phyloP scores from a whole-genome alignment of 2,113 vertebrate genomes.

The Tylochromis polylepis region DNA sequence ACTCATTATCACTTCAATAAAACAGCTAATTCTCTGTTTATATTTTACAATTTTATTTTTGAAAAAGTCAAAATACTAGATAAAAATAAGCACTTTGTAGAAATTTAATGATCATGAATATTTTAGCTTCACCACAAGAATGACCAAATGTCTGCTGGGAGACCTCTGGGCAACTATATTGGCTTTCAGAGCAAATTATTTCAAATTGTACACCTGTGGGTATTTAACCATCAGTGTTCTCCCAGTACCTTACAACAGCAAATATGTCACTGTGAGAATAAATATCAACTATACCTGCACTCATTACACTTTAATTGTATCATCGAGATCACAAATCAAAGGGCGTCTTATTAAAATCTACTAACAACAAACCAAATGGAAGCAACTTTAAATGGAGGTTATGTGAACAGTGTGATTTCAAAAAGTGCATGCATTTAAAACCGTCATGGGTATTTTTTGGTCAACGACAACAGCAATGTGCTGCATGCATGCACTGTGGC shows the following conservation, averaged over 20 bases:
- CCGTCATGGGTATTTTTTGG: constrained; percentile 21
- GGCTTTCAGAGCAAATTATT: constrained; percentile 52
- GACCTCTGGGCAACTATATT: constrained; percentile 40
- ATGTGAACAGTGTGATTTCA: neutral
- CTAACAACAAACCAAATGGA: neutral
- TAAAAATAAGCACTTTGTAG: neutral
- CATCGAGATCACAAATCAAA: constrained; percentile 32
- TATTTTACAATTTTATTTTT: neutral
- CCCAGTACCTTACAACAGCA: constrained; percentile 51
- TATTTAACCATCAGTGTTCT: constrained; percentile 52
- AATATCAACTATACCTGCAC: constrained; percentile 65
- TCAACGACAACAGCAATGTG: constrained; percentile 2
- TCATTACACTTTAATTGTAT: constrained; percentile 60
- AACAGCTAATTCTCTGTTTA: neutral
- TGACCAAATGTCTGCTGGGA: constrained; percentile 33
- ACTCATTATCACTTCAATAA: neutral
- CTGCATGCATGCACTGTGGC: constrained; percentile 13
- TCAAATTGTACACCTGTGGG: constrained; percentile 56
- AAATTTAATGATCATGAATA: neutral
- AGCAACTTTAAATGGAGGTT: neutral
- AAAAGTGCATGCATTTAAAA: constrained; percentile 22
- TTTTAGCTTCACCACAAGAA: neutral
- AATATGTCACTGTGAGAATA: constrained; percentile 65
- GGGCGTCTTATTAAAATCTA: constrained; percentile 22
- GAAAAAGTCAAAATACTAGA: neutral